A percentile compares a stretch with the other conserved stretches of the same genome.
Conservation (phyloP, 1,140 invertebrate species). For the Brachionus asplanchnoidis region DNA sequence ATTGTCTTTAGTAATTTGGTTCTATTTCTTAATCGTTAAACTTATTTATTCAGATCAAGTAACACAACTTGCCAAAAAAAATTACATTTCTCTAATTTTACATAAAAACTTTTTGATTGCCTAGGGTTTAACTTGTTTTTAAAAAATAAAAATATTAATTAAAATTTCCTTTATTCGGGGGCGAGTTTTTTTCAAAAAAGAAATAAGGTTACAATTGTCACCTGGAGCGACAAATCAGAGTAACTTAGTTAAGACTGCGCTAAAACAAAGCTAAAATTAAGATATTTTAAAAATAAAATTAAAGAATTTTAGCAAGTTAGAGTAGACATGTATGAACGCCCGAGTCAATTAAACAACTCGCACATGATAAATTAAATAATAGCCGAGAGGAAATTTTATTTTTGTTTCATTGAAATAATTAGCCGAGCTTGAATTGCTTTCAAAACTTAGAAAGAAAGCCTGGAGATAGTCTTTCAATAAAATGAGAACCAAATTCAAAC, state of each 20-base stretch:
- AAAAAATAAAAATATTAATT: too few species aligned
- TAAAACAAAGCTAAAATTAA: not conserved
- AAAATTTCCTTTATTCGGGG: too few species aligned
- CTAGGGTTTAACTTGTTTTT: too few species aligned
- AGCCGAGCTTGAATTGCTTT: conserved; percentile 3
- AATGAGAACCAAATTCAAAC: not conserved
- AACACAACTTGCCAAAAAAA: too few species aligned
- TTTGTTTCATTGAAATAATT: conserved; percentile 8
- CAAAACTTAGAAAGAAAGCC: not conserved
- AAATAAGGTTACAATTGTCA: not conserved
- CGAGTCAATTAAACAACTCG: not conserved
- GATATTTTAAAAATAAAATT: not conserved
- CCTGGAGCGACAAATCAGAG: too few species aligned
- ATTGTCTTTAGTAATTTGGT: too few species aligned
- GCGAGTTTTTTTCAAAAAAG: not conserved
- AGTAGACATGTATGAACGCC: not conserved
- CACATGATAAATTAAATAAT: not conserved
- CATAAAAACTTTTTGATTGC: too few species aligned
- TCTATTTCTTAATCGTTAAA: too few species aligned
- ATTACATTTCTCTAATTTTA: too few species aligned
- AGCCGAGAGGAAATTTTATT: not conserved
- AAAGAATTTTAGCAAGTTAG: not conserved
- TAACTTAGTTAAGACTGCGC: not conserved
- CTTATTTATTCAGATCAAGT: too few species aligned
- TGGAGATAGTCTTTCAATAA: not conserved